These are phyloP conservation scores for Argynnis bischoffii DNA, from an alignment of 2,888 invertebrate species.

Conservation along the genomic window DNA sequence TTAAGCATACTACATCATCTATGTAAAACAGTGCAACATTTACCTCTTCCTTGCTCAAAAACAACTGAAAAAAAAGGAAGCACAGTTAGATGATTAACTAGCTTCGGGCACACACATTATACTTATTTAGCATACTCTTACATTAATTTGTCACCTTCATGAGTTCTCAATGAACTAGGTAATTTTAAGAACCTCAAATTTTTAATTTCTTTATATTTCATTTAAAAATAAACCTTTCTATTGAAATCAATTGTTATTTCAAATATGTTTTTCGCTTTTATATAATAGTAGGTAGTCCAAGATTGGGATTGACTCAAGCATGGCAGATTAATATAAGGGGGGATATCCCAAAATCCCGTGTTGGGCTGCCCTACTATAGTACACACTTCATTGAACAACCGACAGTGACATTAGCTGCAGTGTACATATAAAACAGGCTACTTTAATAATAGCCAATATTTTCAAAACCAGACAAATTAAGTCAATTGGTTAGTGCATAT, in stretches of 20 bases:
- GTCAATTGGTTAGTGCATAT: not conserved
- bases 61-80: constrained; percentile 70
- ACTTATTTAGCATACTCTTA: constrained; percentile 10
- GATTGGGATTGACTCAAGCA: too few relatives aligned
- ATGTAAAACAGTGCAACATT: constrained; percentile 44
- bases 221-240: too few relatives aligned
- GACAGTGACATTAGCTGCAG: not conserved
- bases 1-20: constrained; percentile 18
- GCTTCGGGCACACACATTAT: constrained; percentile 41
- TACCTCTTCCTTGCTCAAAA: constrained; percentile 73
- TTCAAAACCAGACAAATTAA: not conserved
- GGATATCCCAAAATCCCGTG: too few relatives aligned
- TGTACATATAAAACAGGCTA: not conserved
- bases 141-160: not conserved
- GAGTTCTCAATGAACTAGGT: not conserved
- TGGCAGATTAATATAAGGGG: too few relatives aligned
- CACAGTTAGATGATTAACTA: constrained; percentile 52
- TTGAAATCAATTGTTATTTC: too few relatives aligned
- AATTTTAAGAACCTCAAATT: too few relatives aligned
- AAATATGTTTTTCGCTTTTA: too few relatives aligned
- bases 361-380: not conserved
- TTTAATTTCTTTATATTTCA: too few relatives aligned
- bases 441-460: too few relatives aligned
- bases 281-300: too few relatives aligned
- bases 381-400: not conserved